Evolutionary conservation across 2,113 vertebrate genomes (phyloP), one percentile per base, ranked within the genome.

Genomic region (Nannospalax galili): DNA sequence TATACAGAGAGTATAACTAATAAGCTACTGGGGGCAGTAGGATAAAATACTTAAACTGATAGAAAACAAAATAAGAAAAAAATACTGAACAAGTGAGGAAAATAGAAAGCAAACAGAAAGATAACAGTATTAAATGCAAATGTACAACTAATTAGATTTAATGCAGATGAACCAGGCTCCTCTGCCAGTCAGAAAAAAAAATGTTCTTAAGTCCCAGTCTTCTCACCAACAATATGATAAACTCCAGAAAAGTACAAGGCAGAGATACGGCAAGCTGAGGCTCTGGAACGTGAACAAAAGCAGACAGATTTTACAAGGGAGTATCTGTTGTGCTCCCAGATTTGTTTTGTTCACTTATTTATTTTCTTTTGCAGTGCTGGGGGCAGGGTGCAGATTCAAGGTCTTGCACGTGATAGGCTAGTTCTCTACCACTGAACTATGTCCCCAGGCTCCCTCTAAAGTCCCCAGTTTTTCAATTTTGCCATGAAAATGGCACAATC

Each of bases 11-110:
- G 0, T 73, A 17, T 10, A 85, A 72, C 40, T 84, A 75, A 80
- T 7, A 86, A 74, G 17, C 2, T 73, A 58, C 58, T 32, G n/a
- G 65, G 48, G 16, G 40, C 0, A 15, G 19, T n/a, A 70, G 24
- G 80, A 84, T 14, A 62, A 81, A 96, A 81, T 64, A 70, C 58
- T 75, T 81, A 81, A 94, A 93, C 16, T 58, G 42, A 65, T 12
- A 84, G 40, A 86, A 89, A 81, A 2, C 17, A 92, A 95, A 60
- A 75, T n/a, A 88, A 32, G n/a, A 81, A 90, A 92, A 69, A 80
- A n/a, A n/a, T 26, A 32, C 1, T 40, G 40, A 88, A 70, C 8
- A 79, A 35, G 35, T 24, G 0, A 17, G 37, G 6, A 80, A 88
- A 91, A 84, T 11, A 64, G 28, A 78, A 92, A 77, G n/a, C 19